Evolutionary conservation across 2,113 vertebrate genomes (phyloP).

Genomic region (Albula goreensis): DNA sequence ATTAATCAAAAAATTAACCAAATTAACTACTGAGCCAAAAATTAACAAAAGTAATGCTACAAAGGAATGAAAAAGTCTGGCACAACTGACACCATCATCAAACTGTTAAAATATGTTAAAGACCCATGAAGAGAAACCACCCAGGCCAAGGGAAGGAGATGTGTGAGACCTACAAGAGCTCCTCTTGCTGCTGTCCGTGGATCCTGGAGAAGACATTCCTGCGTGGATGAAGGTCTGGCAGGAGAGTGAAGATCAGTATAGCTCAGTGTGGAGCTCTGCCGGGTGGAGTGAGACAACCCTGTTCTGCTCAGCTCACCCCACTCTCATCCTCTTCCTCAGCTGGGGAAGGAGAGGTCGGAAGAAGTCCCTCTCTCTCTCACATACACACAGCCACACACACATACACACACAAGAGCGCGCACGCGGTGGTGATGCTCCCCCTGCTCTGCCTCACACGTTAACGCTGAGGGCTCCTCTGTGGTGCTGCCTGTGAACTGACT

Average conservation of each 20-base stretch:
- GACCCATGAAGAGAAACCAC: background rate
- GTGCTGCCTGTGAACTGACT: constrained; percentile 64
- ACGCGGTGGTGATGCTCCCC: background rate
- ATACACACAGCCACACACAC: background rate
- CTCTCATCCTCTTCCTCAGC: constrained; percentile 65
- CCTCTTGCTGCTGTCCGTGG: constrained; percentile 71
- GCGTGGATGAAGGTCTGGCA: constrained; percentile 30
- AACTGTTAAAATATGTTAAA: background rate
- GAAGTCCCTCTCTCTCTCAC: constrained; percentile 28
- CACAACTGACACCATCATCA: background rate
- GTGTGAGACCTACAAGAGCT: constrained; percentile 73
- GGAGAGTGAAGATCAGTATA: constrained; percentile 18
- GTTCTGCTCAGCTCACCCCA: constrained; percentile 63
- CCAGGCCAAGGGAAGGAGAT: background rate
- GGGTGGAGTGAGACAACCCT: constrained; percentile 48
- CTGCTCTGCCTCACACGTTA: background rate
- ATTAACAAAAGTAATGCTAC: background rate
- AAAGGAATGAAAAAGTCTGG: background rate
- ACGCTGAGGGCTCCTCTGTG: constrained; percentile 55
- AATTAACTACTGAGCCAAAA: background rate
- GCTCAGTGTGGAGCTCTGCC: constrained; percentile 51
- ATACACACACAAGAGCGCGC: background rate
- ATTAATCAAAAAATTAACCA: background rate
- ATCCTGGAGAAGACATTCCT: constrained; percentile 79
- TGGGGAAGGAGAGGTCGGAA: constrained; percentile 48